Percentiles rank a stretch among this genome's conserved stretches.
These are phyloP conservation scores for Heliconius eleuchia DNA, from an alignment of 1,140 invertebrate species.

Conservation along the genomic window DNA sequence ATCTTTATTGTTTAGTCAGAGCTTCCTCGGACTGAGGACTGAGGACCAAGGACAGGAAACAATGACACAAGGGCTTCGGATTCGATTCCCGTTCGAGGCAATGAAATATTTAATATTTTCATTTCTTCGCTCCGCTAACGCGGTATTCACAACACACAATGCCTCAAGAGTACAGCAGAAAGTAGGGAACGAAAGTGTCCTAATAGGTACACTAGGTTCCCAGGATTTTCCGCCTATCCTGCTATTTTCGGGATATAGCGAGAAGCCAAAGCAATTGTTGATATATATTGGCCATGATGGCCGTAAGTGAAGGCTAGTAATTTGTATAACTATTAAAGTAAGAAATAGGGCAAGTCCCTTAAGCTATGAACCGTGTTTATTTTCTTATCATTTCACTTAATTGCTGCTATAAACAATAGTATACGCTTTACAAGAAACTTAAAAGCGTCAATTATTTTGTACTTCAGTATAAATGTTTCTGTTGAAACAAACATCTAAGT, in stretches of 20 bases:
- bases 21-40: too few species aligned
- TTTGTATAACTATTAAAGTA: background rate
- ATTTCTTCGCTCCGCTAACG: background rate
- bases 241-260: background rate
- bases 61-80: background rate
- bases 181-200: background rate
- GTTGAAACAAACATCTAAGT: background rate
- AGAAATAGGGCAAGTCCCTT: background rate
- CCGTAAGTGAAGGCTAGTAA: too few species aligned
- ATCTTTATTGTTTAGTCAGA: background rate
- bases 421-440: background rate
- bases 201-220: background rate
- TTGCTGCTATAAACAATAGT: background rate
- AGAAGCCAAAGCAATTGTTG: background rate
- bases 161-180: background rate
- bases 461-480: conserved; percentile 30
- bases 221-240: background rate
- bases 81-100: background rate
- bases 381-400: background rate
- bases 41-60: too few species aligned
- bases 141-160: background rate
- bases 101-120: background rate
- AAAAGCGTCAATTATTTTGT: conserved; percentile 15
- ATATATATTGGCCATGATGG: too few species aligned
- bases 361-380: background rate